These are phyloP conservation scores for Trachymyrmex septentrionalis DNA, from an alignment of 1,140 invertebrate species.

Conservation along the genomic window DNA sequence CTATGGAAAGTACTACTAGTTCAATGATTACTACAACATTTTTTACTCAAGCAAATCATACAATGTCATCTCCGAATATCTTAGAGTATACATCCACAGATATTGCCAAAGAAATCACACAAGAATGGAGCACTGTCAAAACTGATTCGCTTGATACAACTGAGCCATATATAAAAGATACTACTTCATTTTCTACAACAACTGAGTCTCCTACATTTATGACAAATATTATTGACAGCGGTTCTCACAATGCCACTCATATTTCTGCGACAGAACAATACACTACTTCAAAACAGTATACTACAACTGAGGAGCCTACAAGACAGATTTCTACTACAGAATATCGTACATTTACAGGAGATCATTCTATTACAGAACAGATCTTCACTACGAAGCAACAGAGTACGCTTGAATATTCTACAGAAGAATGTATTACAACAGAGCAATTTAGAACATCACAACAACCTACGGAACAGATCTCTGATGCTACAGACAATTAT, in stretches of 20 bases:
- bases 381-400: conserved; percentile 7
- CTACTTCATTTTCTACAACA: background rate
- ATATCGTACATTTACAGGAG: background rate
- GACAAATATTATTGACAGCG: conserved; percentile 5
- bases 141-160: conserved; percentile 12
- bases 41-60: conserved; percentile 7
- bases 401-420: background rate
- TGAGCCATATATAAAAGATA: conserved; percentile 26
- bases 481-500: background rate
- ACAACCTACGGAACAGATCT: background rate
- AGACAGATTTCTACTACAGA: background rate
- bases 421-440: background rate
- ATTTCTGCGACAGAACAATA: conserved; percentile 11
- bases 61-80: background rate
- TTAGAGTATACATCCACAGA: conserved; percentile 29
- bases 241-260: background rate
- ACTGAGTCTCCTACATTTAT: conserved; percentile 17
- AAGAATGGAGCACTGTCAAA: conserved; percentile 29
- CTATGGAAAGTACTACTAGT: background rate
- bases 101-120: conserved; percentile 31
- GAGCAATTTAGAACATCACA: conserved; percentile 4
- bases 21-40: background rate
- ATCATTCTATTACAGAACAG: conserved; percentile 6
- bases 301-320: too few species aligned
- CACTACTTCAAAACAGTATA: too few species aligned